These are phyloP conservation scores for Psophia crepitans DNA, from an alignment of 2,113 vertebrate genomes.

Conservation along the genomic window DNA sequence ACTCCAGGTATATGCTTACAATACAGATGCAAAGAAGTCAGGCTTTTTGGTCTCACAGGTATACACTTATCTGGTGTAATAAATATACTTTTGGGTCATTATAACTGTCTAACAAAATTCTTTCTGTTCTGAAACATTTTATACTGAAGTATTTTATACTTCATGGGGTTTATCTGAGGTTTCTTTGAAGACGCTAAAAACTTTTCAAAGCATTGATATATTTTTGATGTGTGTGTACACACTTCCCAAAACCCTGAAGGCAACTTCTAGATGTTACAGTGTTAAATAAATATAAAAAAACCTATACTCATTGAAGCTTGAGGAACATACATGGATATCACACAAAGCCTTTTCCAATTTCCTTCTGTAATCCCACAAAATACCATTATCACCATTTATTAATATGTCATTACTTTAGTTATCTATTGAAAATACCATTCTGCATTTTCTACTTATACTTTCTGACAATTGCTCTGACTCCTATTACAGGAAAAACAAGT, in stretches of 20 bases:
- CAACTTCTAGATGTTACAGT: not conserved
- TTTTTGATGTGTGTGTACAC: not conserved
- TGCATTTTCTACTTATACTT: not conserved
- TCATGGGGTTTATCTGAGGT: not conserved
- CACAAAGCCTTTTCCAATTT: not conserved
- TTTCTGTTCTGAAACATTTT: not conserved
- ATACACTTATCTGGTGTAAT: not conserved
- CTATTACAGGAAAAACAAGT: not conserved
- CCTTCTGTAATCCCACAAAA: not conserved
- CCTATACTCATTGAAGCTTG: rapidly evolving
- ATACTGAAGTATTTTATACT: not conserved
- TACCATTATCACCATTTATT: not conserved
- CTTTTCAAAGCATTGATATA: not conserved
- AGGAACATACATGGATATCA: not conserved
- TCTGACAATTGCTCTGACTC: not conserved
- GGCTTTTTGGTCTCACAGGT: not conserved
- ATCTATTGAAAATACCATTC: not conserved
- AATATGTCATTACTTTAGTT: not conserved
- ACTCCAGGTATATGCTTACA: not conserved
- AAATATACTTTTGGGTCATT: not conserved
- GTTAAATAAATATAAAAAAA: not conserved
- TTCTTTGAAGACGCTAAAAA: not conserved
- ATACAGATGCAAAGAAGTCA: not conserved
- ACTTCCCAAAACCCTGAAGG: not conserved
- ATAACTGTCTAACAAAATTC: not conserved